Percentiles rank a stretch among this genome's conserved stretches.
These are phyloP conservation scores for Hyles vespertilio DNA, from an alignment of 1,140 invertebrate genomes.

Conservation along the genomic window DNA sequence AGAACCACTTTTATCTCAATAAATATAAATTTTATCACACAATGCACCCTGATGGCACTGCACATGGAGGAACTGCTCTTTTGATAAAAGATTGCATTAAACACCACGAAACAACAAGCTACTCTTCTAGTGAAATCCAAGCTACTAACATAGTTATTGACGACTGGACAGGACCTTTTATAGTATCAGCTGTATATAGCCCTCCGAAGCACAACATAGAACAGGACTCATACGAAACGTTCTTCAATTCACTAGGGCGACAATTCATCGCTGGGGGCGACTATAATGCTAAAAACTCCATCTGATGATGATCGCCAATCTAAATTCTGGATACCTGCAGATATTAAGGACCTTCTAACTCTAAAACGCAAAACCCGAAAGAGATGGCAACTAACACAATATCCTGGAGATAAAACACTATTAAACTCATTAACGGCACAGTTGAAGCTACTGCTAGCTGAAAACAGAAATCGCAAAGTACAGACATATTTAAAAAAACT, in stretches of 20 bases:
- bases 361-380: conserved; percentile 21
- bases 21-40: conserved; percentile 18
- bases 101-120: conserved; percentile 16
- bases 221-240: conserved; percentile 31
- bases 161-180: conserved; percentile 20
- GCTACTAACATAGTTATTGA: conserved; percentile 33
- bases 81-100: conserved; percentile 14
- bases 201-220: conserved; percentile 40
- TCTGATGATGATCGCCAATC: conserved; percentile 7
- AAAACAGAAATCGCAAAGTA: conserved; percentile 10
- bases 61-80: conserved; percentile 7
- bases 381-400: conserved; percentile 14
- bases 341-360: conserved; percentile 9
- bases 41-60: conserved; percentile 18
- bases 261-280: conserved; percentile 49
- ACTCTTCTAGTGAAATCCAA: conserved; percentile 15
- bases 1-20: conserved; percentile 9
- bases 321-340: background rate
- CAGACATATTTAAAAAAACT: conserved; percentile 13
- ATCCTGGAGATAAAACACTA: conserved; percentile 17
- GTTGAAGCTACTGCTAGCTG: conserved; percentile 15
- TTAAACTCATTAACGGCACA: conserved; percentile 14
- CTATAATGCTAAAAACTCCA: conserved; percentile 44
- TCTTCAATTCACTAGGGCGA: conserved; percentile 41
- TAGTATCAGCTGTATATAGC: conserved; percentile 44